Evolutionary conservation across 1,140 invertebrate genomes (phyloP).

Genomic region (Lordiphosa collinella): DNA sequence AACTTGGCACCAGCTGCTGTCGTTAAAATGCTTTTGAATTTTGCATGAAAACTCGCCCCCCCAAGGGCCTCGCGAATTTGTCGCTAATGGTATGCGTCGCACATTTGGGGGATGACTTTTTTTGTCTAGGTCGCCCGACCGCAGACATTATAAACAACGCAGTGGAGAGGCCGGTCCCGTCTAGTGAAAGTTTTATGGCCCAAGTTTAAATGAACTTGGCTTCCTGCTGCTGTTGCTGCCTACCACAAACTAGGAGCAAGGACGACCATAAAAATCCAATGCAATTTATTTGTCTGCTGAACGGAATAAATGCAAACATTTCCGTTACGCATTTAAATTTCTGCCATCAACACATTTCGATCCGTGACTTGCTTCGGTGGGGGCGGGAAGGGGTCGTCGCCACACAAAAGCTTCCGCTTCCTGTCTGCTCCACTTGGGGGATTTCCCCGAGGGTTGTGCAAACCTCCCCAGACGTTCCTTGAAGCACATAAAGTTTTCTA

Average conservation of each 20-base stretch:
- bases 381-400: constrained; percentile 5
- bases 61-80: constrained; percentile 4
- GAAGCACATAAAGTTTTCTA: constrained; percentile 75
- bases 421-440: constrained; percentile 64
- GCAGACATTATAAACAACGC: constrained; percentile 76
- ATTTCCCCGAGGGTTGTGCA: constrained; percentile 72
- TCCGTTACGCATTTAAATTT: constrained; percentile 78
- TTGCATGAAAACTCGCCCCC: constrained; percentile 27
- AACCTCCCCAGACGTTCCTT: constrained; percentile 37
- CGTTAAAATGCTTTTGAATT: constrained; percentile 64
- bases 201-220: constrained; percentile 61
- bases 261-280: constrained; percentile 65
- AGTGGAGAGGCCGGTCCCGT: constrained; percentile 1
- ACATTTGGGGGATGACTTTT: constrained; percentile 29
- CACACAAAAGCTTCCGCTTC: constrained; percentile 78
- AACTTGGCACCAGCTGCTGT: constrained; percentile 51
- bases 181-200: constrained; percentile 64
- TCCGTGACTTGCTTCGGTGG: not conserved
- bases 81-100: constrained; percentile 37
- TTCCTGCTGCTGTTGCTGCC: constrained; percentile 21
- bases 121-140: constrained; percentile 64
- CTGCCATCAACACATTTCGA: constrained; percentile 69
- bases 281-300: constrained; percentile 72
- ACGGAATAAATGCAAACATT: constrained; percentile 56
- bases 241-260: constrained; percentile 69